Evolutionary conservation across 2,888 invertebrate species (phyloP).

Genomic region (Nomada goodeniana): DNA sequence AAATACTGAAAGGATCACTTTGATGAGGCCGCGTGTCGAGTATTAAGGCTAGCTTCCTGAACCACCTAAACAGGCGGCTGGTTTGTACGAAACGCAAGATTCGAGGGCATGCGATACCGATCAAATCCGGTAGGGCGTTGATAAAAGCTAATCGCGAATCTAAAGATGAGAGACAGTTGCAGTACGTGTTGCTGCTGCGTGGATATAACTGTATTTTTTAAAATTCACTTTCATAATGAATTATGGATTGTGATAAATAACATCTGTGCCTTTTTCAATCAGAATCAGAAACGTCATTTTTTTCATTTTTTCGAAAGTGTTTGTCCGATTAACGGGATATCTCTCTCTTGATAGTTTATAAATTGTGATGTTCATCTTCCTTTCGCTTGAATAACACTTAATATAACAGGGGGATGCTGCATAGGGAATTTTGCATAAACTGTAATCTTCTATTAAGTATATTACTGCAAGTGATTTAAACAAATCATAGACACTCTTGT

Average conservation of each 20-base stretch:
- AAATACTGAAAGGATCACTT: slow-evolving; percentile 66
- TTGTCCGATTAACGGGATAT: too few species aligned
- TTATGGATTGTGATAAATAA: not conserved
- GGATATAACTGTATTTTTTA: not conserved
- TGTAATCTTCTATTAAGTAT: too few species aligned
- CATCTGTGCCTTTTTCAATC: too few species aligned
- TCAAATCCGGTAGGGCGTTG: slow-evolving; percentile 39
- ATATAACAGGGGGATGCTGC: too few species aligned
- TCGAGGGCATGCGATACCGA: slow-evolving; percentile 45
- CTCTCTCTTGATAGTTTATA: too few species aligned
- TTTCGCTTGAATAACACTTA: too few species aligned
- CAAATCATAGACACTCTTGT: too few species aligned
- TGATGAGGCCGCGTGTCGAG: slow-evolving; percentile 72
- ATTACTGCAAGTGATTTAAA: too few species aligned
- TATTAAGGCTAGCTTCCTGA: slow-evolving; percentile 64
- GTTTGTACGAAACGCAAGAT: slow-evolving; percentile 45
- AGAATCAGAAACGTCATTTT: too few species aligned
- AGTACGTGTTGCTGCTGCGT: not conserved
- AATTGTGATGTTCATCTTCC: too few species aligned
- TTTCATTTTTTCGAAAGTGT: too few species aligned
- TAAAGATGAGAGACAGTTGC: slow-evolving; percentile 7
- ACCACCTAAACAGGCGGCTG: slow-evolving; percentile 51
- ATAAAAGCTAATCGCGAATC: slow-evolving; percentile 24
- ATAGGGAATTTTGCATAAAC: too few species aligned
- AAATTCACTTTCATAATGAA: not conserved